Base-by-base conservation (phyloP, 2,113 vertebrate species). In the Marcusenius ussheri region DNA sequence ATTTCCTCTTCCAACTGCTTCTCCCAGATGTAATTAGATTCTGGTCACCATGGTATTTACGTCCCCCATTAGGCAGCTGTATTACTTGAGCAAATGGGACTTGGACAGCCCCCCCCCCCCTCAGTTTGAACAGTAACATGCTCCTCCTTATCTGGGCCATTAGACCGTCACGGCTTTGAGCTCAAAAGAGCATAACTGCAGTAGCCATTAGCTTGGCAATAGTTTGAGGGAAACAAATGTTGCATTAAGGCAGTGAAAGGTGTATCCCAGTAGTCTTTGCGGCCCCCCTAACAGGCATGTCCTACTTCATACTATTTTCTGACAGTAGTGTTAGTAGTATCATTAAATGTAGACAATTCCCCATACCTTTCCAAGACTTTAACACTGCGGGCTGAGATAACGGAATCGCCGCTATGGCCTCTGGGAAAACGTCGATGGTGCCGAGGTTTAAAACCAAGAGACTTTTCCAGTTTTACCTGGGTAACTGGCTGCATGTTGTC, bases 11-110 rank as follows among this genome's bases (percentile, higher is more conserved):
- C 70, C 58, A 70, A 62, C 19, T 49, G 88, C 47, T 77, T 49
- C 21, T 66, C 27, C 21, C 31, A 31, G 49, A 88, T 88, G 87
- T 89, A 88, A 89, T 90, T 90, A 88, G 90, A 92, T 85, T 66
- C 56, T 51, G 83, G n/a, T 90, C 51, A 58, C 51, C 83, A 47
- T 27, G 27, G 47, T 88, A 88, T 91, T 89, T 87, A 88, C 86
- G 87, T 85, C 0, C 31, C 49, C 56, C 70, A 84, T 89, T 74
- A 86, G 87, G 77, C 80, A 45, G 27, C 46, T 27, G n/a, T 39
- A 83, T 90, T 90, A 70, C 66, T 90, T 11, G 21, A 9, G 35
- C 39, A 74, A 83, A 74, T 51, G 13, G 58, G 86, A 21, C n/a
- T 39, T 31, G 49, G 88, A 21, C 51, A 21, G 6, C n/a, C 9